Base-by-base conservation (phyloP, 2,113 vertebrate genomes). In the Orthonyx spaldingii region DNA sequence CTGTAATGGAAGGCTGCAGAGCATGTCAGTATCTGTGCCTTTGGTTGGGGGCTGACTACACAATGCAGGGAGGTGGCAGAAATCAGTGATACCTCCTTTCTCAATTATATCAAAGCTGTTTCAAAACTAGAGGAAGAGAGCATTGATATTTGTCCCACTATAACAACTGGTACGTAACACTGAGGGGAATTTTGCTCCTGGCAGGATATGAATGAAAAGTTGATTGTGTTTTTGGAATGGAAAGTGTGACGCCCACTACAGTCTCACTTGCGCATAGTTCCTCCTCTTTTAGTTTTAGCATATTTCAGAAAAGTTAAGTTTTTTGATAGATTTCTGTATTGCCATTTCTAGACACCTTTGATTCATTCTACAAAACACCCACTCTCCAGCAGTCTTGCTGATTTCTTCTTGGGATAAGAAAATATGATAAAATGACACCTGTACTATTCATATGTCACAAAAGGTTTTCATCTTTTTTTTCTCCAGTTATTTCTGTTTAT, bases 201-300 rank as follows among this genome's bases (percentile, higher is more conserved):
- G 68, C 26, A 61, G 71, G 50, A 30, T 60, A 61, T 93, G 92
- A 96, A 96, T 95, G 94, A 82, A 95, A 69, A 66, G 56, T 71
- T 81, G 88, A 65, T 94, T 81, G 91, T 89, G 71, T 37, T 88
- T 90, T 90, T 82, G 72, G 70, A 91, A 86, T 74, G 64, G 94
- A 84, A 72, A 33, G 28, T 53, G 52, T 77, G 71, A 89, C 39
- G 6, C 95, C 90, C 68, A 64, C 85, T 92, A 61, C 55, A 72
- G 93, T 87, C 80, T 94, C 65, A 61, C 52, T 72, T 90, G 87
- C 60, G 75, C 83, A 44, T 77, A 66, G 69, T 77, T 93, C 57
- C 84, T 96, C 3, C 56, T 78, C 66, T 68, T 85, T 72, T 53
- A 87, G 77, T 86, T 95, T 84, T 81, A 77, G 42, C 33, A 4